Evolutionary conservation across 1,140 invertebrate species (phyloP), one percentile per base, ranked within the genome.

Genomic region (Bombus sylvicola): DNA sequence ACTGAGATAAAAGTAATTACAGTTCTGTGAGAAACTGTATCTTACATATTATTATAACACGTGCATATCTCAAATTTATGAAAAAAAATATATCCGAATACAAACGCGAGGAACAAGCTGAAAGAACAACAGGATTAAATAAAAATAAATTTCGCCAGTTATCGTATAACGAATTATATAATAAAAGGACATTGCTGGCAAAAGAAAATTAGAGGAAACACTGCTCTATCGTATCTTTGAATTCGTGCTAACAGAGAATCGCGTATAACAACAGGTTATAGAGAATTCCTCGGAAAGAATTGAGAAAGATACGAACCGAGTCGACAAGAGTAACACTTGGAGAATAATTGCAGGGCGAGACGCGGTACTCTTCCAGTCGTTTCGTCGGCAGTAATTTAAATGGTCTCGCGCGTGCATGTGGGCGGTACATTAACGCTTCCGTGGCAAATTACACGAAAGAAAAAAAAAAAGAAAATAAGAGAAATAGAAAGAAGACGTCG

Each of bases 361-460:
- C 53, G 71, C 47, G 34, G 25, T 39, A 41, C 31, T 72, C 71
- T 84, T 76, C 34, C 53, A 84, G 71, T 62, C 73, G 41, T 86
- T 88, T 81, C 66, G 77, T 64, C 83, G 57, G 34, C 43, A 18
- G 77, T 39, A 79, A 62, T 88, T 66, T 86, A 78, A 88, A 86
- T 68, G 41, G 79, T 62, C 73, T 39, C 39, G 39, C 64, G 43
- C 87, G 59, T 47, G 59, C 66, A 34, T 64, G 75, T 88, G 62
- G 47, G 77, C 68, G 78, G n/a, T 57, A 37, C 71, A 59, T 88
- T 86, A 88, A 88, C 81, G 79, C 43, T 83, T 86, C 83, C 83
- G 75, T 78, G 75, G 79, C 71, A 83, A 89, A 88, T 89, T 88
- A 57, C 79, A 64, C 22, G 62, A 18, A 41, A 69, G 37, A 31